Base-by-base conservation (phyloP, 2,888 invertebrate species). In the Drosophila lutescens region DNA sequence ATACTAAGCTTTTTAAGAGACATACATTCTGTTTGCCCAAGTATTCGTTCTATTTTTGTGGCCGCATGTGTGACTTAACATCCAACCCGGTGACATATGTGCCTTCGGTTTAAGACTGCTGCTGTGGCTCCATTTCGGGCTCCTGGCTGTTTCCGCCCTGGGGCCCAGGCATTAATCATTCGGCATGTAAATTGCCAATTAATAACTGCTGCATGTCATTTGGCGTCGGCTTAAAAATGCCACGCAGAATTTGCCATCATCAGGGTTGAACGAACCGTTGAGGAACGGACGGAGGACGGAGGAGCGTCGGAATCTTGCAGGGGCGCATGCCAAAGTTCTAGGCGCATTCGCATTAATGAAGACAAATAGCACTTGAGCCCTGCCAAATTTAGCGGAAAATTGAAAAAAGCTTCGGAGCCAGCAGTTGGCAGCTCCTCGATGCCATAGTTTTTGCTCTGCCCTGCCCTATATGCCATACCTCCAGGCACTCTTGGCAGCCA, bases 361-460 rank as follows among this genome's bases (percentile, higher is more conserved):
- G 90, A 90, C 90, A 90, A 90, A 90, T 90, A 89, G 88, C 77
- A 79, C 82, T 87, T 83, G 79, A 78, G 81, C 72, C 72, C 74
- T 88, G 90, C 86, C 90, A 90, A 90, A 90, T 90, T 90, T 90
- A 90, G 90, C 88, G 90, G 90, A 90, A 90, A 90, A 90, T 90
- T 90, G 90, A 90, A 90, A 90, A 89, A 90, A 89, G 79, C 89
- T 89, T 89, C 80, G 70, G 40, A 46, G 46, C 53, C 75, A 77
- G 77, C 76, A 78, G 70, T 71, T 72, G 67, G 67, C 75, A 71
- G 57, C 56, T 69, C 59, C 61, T 56, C 60, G 44, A 62, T 49
- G 59, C 68, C 59, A 69, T 76, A 68, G 57, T 86, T 70, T 55
- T 65, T 47, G 32, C 17, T 7, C 38, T 26, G 9, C 17, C 10